A percentile compares a stretch with the other conserved stretches of the same genome.
Evolutionary conservation across 2,797 vertebrate genomes (phyloP).

Genomic region (Avahi laniger): DNA sequence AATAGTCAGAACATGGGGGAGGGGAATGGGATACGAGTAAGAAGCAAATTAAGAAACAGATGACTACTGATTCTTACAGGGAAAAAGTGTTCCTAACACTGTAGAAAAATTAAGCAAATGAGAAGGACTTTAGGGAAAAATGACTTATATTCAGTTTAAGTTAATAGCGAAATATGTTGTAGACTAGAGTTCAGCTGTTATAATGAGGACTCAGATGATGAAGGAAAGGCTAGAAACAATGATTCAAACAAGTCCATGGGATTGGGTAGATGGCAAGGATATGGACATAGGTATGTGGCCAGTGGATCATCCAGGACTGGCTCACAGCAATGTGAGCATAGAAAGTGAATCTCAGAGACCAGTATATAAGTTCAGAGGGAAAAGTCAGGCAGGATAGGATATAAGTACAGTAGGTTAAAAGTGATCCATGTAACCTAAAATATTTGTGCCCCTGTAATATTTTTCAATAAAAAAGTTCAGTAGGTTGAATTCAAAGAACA

Average conservation of each 20-base stretch:
- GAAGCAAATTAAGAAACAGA: slow-evolving; percentile 41
- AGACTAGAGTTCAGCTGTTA: not conserved
- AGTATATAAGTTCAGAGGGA: not conserved
- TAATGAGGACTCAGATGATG: not conserved
- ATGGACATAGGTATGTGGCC: not conserved
- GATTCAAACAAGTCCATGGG: not conserved
- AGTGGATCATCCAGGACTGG: not conserved
- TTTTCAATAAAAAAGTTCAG: not conserved
- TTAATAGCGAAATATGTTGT: not conserved
- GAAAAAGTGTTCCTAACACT: slow-evolving; percentile 20
- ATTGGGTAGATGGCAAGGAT: not conserved
- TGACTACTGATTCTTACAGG: not conserved
- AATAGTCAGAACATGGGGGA: not conserved
- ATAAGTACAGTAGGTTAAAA: not conserved
- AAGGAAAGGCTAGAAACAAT: slow-evolving; percentile 18
- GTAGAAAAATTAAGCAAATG: slow-evolving; percentile 27
- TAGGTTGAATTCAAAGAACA: not conserved
- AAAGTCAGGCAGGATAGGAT: not conserved
- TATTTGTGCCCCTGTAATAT: too few species aligned
- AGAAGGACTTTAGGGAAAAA: slow-evolving; percentile 35
- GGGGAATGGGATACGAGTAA: not conserved
- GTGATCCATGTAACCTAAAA: too few species aligned
- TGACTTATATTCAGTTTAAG: not conserved
- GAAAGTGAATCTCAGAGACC: not conserved
- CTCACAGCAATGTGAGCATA: slow-evolving; percentile 8